Evolutionary conservation across 2,113 vertebrate genomes (phyloP).

Genomic region (Malurus elegans): DNA sequence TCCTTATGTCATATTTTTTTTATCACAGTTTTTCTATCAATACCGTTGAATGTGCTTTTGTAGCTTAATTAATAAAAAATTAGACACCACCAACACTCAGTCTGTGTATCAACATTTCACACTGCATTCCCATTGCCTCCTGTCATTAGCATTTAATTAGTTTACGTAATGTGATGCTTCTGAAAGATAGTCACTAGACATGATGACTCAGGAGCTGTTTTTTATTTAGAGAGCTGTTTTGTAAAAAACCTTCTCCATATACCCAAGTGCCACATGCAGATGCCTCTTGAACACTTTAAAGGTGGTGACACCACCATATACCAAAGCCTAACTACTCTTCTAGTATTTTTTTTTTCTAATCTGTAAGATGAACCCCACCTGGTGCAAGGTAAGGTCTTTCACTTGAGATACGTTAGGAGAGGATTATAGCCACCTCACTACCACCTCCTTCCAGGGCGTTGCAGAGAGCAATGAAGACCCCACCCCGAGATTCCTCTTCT

Average conservation of each 20-base stretch:
- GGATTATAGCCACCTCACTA: not conserved
- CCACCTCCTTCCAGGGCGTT: not conserved
- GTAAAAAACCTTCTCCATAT: not conserved
- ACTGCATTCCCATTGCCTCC: not conserved
- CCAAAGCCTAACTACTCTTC: not conserved
- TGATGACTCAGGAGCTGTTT: not conserved
- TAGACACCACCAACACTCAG: not conserved
- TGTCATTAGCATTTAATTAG: not conserved
- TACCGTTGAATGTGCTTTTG: not conserved
- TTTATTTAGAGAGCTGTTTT: not conserved
- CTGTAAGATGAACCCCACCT: not conserved
- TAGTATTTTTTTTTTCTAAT: not conserved
- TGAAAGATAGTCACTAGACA: not conserved
- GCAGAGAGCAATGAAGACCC: not conserved
- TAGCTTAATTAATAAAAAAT: not conserved
- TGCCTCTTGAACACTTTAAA: not conserved
- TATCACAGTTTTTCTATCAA: not conserved
- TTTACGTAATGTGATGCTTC: not conserved
- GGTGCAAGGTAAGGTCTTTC: not conserved
- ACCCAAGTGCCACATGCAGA: not conserved
- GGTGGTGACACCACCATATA: not conserved
- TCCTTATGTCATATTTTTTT: not conserved
- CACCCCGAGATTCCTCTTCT: not conserved
- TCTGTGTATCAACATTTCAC: not conserved
- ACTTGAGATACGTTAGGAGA: not conserved